These are phyloP conservation scores for Schizotus pectinicornis DNA, from an alignment of 2,888 invertebrate species.

Conservation along the genomic window DNA sequence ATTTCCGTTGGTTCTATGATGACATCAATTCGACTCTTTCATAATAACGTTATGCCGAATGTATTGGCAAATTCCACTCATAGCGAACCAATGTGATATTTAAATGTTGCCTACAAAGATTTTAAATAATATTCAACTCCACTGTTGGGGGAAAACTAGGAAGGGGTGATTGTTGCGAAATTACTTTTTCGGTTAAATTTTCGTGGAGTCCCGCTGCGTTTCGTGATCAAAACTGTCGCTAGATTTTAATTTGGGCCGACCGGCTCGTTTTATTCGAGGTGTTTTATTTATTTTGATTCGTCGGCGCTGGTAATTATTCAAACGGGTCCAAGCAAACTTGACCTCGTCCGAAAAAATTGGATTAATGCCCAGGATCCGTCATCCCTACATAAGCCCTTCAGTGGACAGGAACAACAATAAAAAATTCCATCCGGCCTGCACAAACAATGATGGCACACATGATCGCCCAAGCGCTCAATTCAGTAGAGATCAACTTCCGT, in stretches of 20 bases:
- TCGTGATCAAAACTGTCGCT: not conserved
- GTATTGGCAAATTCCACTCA: no score
- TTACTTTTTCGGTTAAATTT: not conserved
- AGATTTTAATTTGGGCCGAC: conserved; percentile 2
- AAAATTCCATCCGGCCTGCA: conserved; percentile 44
- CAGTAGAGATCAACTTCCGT: conserved; percentile 43
- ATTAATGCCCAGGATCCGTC: conserved; percentile 27
- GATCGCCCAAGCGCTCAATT: conserved; percentile 43
- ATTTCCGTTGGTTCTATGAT: not conserved
- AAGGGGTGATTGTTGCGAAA: not conserved
- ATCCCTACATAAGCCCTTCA: conserved; percentile 30
- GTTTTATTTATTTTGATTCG: no score
- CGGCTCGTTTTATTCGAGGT: not conserved
- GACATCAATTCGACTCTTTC: no score
- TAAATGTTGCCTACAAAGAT: no score
- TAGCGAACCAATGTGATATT: no score
- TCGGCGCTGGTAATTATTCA: conserved; percentile 3
- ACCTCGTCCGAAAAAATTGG: conserved; percentile 15
- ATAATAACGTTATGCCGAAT: no score
- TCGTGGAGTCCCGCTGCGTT: not conserved
- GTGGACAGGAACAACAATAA: conserved; percentile 38
- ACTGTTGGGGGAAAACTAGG: no score
- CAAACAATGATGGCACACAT: conserved; percentile 45
- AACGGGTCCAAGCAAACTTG: conserved; percentile 12
- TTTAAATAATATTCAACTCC: no score